Evolutionary conservation across 2,113 vertebrate species (phyloP), one percentile per base, ranked within the genome.

Genomic region (Coracopsis vasa): DNA sequence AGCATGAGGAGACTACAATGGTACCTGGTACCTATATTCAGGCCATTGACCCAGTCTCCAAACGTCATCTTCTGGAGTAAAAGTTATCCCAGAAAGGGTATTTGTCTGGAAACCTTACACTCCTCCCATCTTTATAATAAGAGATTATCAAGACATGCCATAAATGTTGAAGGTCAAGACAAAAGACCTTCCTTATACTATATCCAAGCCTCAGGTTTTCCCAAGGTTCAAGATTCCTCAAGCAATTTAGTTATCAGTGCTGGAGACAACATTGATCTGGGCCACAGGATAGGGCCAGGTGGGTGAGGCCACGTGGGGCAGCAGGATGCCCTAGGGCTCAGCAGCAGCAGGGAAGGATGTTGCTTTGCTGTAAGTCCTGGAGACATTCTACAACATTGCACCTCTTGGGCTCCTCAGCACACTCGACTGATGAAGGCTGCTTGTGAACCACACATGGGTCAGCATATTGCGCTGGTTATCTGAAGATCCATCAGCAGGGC

Each of bases 381-480:
- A 56, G 35, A 56, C 1, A 31, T 7, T 24, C 29, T 16, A 20
- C 33, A 67, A 64, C 48, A 53, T n/a, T 28, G 39, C 7, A 11
- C 47, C 9, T 44, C 2, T 23, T 4, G 33, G 41, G 35, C 35
- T 86, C 11, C 56, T 37, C 2, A 3, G 20, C 51, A 75, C 29
- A 7, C 11, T 27, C 2, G 0, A 1, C 8, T 1, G 3, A 27
- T 50, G 44, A 20, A 73, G 17, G 28, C 11, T 86, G 13, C 48
- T 50, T 27, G 72, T 3, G 9, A 56, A 44, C 28, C 16, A 41
- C 8, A 50, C 6, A 18, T 2, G 0, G 0, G 24, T 24, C 42
- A 37, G 62, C 37, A 77, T 74, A 66, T 8, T 50, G 50, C 10
- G 15, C 31, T 91, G 42, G 21, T 13, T 83, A 13, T 66, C n/a